phyloP scores from a whole-genome alignment of 2,113 vertebrate species.

The Eidolon helvum region DNA sequence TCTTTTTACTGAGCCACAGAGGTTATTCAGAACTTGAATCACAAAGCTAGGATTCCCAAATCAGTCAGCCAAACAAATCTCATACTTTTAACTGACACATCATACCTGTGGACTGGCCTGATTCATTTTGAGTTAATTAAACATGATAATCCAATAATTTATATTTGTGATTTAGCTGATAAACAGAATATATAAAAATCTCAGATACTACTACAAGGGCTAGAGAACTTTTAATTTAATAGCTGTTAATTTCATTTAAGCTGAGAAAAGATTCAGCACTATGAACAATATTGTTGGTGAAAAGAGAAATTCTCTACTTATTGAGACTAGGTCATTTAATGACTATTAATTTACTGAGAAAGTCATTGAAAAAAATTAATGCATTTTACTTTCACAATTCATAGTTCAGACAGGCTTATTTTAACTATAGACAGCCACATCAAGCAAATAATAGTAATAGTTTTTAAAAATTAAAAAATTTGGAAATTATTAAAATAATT shows the following conservation, averaged over 20 bases:
- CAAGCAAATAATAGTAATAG: constrained; percentile 12
- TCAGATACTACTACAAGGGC: background rate
- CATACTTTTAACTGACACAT: background rate
- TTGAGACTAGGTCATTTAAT: background rate
- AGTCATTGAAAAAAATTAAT: background rate
- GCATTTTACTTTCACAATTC: background rate
- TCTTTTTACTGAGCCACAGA: constrained; percentile 10
- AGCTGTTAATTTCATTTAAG: background rate
- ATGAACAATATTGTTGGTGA: background rate
- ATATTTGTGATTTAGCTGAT: background rate
- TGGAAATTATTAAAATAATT: constrained; percentile 16
- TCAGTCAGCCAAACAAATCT: background rate
- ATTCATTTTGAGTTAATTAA: constrained; percentile 35
- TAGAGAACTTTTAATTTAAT: constrained; percentile 1
- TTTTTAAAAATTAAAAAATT: constrained; percentile 8
- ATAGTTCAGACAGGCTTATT: background rate
- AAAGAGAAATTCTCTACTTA: constrained; percentile 10
- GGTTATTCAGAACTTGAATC: background rate
- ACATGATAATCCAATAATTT: background rate
- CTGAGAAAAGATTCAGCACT: background rate
- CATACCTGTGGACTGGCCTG: background rate
- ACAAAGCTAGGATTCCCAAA: background rate
- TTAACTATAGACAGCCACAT: background rate
- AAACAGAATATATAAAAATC: constrained; percentile 8
- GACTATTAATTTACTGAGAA: background rate